Conservation (phyloP, 2,113 vertebrate genomes). For the Symphodus melops region DNA sequence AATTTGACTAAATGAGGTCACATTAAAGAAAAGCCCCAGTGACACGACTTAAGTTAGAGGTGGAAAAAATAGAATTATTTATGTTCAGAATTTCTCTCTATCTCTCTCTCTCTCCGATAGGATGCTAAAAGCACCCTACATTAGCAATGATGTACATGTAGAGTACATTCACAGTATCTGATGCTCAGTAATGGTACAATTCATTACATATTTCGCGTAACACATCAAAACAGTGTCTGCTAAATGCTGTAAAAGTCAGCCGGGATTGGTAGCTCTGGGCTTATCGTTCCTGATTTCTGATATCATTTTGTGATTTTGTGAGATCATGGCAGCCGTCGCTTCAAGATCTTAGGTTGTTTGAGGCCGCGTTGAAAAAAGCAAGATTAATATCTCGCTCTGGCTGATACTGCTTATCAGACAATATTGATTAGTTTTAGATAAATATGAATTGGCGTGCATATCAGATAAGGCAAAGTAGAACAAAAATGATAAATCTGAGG, state of each 20-base stretch:
- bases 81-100: too few species aligned
- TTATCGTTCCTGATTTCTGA: neutral
- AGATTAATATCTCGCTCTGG: neutral
- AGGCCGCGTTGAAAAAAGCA: neutral
- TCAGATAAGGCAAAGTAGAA: too few species aligned
- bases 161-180: neutral
- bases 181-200: neutral
- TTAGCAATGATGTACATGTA: neutral
- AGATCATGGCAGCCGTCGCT: neutral
- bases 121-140: neutral
- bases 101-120: too few species aligned
- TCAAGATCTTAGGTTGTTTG: neutral
- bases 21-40: neutral
- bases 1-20: too few species aligned
- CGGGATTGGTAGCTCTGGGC: neutral
- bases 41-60: too few species aligned
- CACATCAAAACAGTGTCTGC: neutral
- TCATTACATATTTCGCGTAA: neutral
- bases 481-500: too few species aligned
- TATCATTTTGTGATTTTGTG: neutral
- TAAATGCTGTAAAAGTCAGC: neutral
- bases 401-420: neutral
- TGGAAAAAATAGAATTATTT: neutral
- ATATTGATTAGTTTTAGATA: neutral
- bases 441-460: too few species aligned